Conservation (phyloP, 2,113 vertebrate species). For the Pseudopipra pipra region DNA sequence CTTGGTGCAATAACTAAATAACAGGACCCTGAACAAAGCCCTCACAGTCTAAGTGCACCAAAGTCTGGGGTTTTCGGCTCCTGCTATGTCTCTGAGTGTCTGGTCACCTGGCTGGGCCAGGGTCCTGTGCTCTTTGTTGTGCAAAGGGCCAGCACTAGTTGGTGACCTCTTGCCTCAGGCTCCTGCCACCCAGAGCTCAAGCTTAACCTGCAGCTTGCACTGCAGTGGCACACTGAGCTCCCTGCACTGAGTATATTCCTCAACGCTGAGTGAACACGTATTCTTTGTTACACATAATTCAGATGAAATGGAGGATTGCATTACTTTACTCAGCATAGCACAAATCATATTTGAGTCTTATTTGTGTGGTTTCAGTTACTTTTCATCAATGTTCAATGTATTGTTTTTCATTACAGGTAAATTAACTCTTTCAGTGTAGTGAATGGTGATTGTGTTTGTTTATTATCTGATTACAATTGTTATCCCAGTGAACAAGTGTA, state of each 20-base stretch:
- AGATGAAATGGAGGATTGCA: background rate
- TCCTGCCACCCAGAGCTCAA: background rate
- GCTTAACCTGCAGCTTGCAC: background rate
- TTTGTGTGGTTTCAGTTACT: background rate
- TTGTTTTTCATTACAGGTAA: background rate
- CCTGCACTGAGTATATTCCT: background rate
- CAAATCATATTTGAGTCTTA: background rate
- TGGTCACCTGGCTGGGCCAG: background rate
- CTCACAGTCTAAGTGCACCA: background rate
- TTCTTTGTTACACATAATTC: background rate
- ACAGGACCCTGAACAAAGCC: background rate
- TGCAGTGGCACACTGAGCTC: background rate
- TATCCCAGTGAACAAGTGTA: background rate
- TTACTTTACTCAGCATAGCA: background rate
- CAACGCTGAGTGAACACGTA: background rate
- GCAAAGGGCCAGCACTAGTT: background rate
- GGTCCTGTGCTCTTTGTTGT: background rate
- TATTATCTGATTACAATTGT: background rate
- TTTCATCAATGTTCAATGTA: background rate
- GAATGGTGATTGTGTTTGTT: background rate
- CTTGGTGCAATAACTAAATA: background rate
- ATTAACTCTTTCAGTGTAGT: background rate
- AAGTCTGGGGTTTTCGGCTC: background rate
- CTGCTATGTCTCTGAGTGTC: background rate
- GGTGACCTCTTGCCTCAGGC: background rate